Base-by-base conservation (phyloP, 2,888 invertebrate genomes). In the Phaedon cochleariae region DNA sequence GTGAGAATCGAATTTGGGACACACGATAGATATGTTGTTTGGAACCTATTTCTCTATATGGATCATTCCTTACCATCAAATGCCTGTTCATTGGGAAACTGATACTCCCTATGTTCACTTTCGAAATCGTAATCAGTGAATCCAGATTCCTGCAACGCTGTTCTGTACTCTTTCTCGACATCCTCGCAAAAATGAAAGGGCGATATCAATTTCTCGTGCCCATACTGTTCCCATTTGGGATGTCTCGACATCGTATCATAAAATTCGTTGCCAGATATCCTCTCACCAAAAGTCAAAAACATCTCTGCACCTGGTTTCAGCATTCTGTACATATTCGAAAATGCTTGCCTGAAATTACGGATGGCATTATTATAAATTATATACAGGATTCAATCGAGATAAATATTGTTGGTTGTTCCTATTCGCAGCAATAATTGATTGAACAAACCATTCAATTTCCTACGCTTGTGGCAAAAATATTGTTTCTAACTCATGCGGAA, bases 291-390 rank as follows among this genome's bases (percentile, higher is more conserved):
- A 17, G 89, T 86, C 1, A 93, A 79, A 17, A 93, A 81, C 52
- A 89, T 87, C 73, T 90, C 90, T 0, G 93, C 93, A 2, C 87
- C 89, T 0, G 87, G 87, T 64, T 84, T 85, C n/a, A 94, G 81
- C 58, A 93, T 79, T 31, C 88, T 83, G 80, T 86, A 88, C 59
- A 93, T 88, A 76, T 91, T 91, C 58, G 83, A 82, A 59, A 90
- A 84, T 0, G 90, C 90, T 74, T 81, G 83, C 73, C 88, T 92
- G 82, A 21, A 55, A 55, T 21, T 17, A 7, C 9, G 22, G 20
- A 21, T n/a, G n/a, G n/a, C n/a, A n/a, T 18, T 22, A 20, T 45
- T n/a, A 21, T 26, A 1, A 45, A 45, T 4, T 29, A 12, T 18
- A 54, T 10, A 53, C n/a, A n/a, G n/a, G 26, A 26, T 5, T 7